Conservation (phyloP, 1,140 invertebrate species). For the Camponotus floridanus region DNA sequence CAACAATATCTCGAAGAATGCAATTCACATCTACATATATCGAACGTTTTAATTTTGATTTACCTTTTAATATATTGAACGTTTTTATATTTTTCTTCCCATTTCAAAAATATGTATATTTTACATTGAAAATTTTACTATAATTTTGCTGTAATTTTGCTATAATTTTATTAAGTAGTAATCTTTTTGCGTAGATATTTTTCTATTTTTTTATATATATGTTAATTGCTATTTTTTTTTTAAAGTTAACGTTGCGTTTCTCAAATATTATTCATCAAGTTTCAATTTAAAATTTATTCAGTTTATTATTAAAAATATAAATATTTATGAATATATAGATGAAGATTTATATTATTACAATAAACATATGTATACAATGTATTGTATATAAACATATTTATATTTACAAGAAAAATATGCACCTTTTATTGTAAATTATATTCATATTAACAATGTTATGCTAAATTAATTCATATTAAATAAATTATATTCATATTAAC, state of each 20-base stretch:
- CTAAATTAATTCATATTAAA: not conserved
- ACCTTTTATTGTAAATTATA: not conserved
- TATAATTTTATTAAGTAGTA: not conserved
- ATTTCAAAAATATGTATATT: too few relatives aligned
- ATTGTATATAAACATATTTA: not conserved
- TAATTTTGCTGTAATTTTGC: not conserved
- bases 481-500: not conserved
- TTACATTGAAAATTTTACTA: too few relatives aligned
- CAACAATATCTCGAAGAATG: conserved; percentile 10
- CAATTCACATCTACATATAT: not conserved
- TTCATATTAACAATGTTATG: not conserved
- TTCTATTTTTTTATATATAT: not conserved
- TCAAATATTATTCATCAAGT: not conserved
- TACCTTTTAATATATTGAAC: too few relatives aligned
- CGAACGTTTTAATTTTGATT: too few relatives aligned
- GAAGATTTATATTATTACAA: not conserved
- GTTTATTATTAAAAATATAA: not conserved
- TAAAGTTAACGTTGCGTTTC: not conserved
- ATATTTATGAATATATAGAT: not conserved
- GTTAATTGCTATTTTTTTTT: too few relatives aligned
- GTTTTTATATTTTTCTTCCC: too few relatives aligned
- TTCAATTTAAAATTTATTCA: not conserved
- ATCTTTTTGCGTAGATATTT: not conserved
- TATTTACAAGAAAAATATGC: not conserved
- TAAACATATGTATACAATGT: not conserved